phyloP scores from a whole-genome alignment of 2,888 invertebrate genomes.

The Agriopis marginaria region DNA sequence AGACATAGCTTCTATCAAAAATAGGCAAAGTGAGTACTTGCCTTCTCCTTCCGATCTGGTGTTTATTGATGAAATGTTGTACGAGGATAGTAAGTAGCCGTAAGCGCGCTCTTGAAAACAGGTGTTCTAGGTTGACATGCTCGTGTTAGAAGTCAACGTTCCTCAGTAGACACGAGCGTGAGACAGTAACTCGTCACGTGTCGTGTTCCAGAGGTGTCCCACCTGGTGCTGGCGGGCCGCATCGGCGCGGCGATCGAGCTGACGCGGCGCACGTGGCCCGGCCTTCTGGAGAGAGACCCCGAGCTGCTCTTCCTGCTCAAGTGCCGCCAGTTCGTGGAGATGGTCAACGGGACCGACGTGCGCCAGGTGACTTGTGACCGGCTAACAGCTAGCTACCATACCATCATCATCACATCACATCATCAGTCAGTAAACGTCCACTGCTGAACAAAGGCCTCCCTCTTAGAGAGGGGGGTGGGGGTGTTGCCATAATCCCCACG shows the following conservation, averaged over 20 bases:
- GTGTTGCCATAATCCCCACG: no score
- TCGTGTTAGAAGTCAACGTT: no score
- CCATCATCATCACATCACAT: no score
- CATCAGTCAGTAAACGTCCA: no score
- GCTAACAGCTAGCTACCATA: no score
- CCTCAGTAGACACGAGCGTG: no score
- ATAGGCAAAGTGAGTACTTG: conserved; percentile 94
- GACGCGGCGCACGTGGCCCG: conserved; percentile 96
- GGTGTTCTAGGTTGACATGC: no score
- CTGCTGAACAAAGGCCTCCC: no score
- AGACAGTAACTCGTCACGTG: no score
- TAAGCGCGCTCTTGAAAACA: no score
- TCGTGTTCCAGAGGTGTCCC: conserved; percentile 92
- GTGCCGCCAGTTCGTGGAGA: conserved; percentile 99
- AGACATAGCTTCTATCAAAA: conserved; percentile 97
- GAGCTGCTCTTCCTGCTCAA: conserved; percentile 98
- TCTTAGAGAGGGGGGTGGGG: no score
- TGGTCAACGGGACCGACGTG: conserved; percentile 96
- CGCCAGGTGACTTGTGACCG: conserved; percentile 4
- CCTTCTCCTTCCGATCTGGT: not conserved
- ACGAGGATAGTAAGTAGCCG: no score
- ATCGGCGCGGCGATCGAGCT: conserved; percentile 98
- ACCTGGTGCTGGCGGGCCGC: conserved; percentile 95
- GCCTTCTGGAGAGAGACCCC: conserved; percentile 95
- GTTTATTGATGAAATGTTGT: not conserved